Conservation (phyloP, 1,140 invertebrate genomes). For the Gryllus bimaculatus region DNA sequence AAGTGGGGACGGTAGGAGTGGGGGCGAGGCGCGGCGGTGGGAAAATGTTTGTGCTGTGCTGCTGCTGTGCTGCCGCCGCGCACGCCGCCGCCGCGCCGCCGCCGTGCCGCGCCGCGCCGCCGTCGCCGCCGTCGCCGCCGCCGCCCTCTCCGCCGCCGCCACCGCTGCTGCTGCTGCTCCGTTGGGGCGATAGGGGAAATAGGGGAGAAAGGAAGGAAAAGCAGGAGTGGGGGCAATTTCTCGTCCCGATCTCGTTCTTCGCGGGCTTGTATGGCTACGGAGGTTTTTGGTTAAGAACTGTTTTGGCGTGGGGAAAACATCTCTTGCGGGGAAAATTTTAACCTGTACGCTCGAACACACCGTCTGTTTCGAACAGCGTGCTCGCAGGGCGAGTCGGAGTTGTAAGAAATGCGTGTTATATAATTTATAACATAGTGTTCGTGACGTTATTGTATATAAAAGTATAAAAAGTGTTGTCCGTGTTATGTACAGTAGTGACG, state of each 20-base stretch:
- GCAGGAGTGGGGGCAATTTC: constrained; percentile 11
- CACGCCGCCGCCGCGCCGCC: no score
- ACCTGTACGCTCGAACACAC: not conserved
- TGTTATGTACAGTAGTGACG: constrained; percentile 1
- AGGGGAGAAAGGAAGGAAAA: not conserved
- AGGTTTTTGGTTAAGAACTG: constrained; percentile 12
- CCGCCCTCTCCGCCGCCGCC: no score
- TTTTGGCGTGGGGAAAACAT: not conserved
- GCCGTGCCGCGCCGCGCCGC: no score
- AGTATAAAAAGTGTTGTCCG: not conserved
- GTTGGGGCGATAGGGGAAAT: not conserved
- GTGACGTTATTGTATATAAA: not conserved
- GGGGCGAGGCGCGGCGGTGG: not conserved
- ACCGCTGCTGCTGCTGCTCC: not conserved
- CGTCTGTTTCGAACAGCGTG: not conserved
- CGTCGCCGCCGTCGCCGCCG: no score
- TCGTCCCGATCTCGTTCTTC: constrained; percentile 16
- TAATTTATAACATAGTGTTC: not conserved
- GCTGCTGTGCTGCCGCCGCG: not conserved
- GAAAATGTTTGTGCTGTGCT: constrained; percentile 7
- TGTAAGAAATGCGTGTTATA: not conserved
- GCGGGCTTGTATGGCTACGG: constrained; percentile 12
- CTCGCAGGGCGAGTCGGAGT: not conserved
- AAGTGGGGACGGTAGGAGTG: not conserved
- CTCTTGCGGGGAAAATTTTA: not conserved